Base-by-base conservation (phyloP, 92 coral and sea anemone genomes). In the Umimayanthus kanabou region DNA sequence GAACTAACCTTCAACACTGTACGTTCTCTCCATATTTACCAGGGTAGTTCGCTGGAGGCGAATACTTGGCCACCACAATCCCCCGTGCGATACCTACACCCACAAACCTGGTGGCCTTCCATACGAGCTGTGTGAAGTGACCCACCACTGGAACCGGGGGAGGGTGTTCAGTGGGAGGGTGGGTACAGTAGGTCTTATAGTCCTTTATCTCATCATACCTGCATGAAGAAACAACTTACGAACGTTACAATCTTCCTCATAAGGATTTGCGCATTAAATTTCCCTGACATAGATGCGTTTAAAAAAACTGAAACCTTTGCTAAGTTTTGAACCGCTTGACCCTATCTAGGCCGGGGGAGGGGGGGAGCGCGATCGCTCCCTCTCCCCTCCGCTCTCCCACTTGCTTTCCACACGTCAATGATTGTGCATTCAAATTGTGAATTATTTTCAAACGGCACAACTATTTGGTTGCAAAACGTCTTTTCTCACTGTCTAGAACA, bases 121-220 rank as follows among this genome's bases (percentile, higher is more conserved):
- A 77, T 23, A 77, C 65, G 2, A 77, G 61, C 16, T 77, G 81
- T 9, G 81, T 77, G 65, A 77, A 77, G 81, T 77, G 81, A 9
- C 81, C 81, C 1, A 50, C 58, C 20, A 77, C 81, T 26, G 81
- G 81, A 28, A 6, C 5, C 9, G 16, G 6, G 16, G 81, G 81
- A 3, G 81, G 81, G 33, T 77, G 81, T 13, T 49, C 81, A n/a
- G 81, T 13, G 33, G 81, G 81, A 8, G 81, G 81, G 37, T 45
- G 16, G 61, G 28, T 77, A 39, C 81, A 77, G 39, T 77, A 77
- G 6, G 81, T 65, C 23, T n/a, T 47, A 65, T 77, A 77, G 81
- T 77, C 81, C 58, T 77, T 77, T n/a, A 77, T 77, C 39, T 77
- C 81, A 7, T 77, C 81, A 47, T 77, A 77, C 81, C 81, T 77